Conservation (phyloP, 1,140 invertebrate species). For the Aphelinus atriplicis region DNA sequence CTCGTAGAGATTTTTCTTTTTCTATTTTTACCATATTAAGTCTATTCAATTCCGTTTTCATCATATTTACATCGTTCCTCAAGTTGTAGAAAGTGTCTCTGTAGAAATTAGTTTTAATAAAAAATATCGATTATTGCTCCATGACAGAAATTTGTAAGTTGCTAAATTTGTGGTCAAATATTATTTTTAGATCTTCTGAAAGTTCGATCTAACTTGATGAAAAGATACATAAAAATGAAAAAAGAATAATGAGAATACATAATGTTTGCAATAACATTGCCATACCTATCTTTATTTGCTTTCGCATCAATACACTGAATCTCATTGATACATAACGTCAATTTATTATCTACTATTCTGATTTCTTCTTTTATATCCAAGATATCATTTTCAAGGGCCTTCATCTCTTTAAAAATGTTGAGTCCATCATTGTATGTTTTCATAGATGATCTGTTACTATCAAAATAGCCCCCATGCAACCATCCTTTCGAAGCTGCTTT, state of each 20-base stretch:
- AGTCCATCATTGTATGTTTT: conserved; percentile 96
- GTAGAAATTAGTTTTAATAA: conserved; percentile 38
- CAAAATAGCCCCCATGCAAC: conserved; percentile 98
- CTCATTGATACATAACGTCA: conserved; percentile 93
- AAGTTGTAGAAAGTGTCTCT: conserved; percentile 96
- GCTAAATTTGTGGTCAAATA: no score
- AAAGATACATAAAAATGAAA: no score
- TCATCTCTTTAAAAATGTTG: conserved; percentile 86
- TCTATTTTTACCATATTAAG: conserved; percentile 91
- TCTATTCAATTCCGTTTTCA: conserved; percentile 92
- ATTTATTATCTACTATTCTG: conserved; percentile 85
- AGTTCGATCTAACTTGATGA: no score
- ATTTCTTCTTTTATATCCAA: conserved; percentile 83
- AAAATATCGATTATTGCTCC: no score
- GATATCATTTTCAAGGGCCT: conserved; percentile 83
- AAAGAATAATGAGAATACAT: no score
- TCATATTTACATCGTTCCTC: conserved; percentile 92
- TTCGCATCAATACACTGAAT: conserved; percentile 98
- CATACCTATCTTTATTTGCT: conserved; percentile 92
- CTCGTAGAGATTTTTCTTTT: conserved; percentile 91
- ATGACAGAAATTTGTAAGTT: no score
- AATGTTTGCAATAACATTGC: no score
- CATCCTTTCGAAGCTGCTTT: conserved; percentile 92
- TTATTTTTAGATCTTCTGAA: conserved; percentile 18
- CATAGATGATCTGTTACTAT: conserved; percentile 91